Evolutionary conservation across 1,140 invertebrate species (phyloP), one percentile per base, ranked within the genome.

Genomic region (Scaptomyza graminum): DNA sequence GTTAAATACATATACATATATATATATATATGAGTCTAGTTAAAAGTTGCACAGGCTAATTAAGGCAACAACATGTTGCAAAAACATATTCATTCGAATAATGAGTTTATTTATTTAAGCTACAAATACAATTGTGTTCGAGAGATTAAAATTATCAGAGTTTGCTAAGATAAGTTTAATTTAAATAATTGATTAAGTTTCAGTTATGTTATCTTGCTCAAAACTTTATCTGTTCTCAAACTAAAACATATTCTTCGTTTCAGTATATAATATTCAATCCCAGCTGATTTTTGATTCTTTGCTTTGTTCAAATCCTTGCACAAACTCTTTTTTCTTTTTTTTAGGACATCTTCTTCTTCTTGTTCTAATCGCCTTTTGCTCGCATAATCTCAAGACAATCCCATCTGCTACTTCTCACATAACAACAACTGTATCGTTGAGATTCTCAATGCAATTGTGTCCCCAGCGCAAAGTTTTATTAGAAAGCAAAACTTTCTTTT

Each of bases 401-500:
- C 51, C 74, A 76, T 46, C 74, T 76, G 74, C 25, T 49, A 51
- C 31, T 52, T 57, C 70, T 62, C 70, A 62, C 63, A 72, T 46
- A 49, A 31, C 68, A 34, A 34, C 31, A 71, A 73, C 46, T 76
- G 70, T 68, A 74, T 75, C 80, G 73, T 67, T 59, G 69, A 72
- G 56, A 65, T 72, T 69, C 81, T 81, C 75, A 64, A 60, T 16
- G 37, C 82, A 80, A 87, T 81, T 77, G 69, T 51, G 8, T 34
- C 28, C 31, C 51, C 63, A 51, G n/a, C 51, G n/a, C 55, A 78
- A 83, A 88, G 49, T 88, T 88, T 87, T 50, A 88, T 88, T 83
- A 65, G 79, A 84, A 79, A 82, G 82, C 69, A 82, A 87, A 85
- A 81, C 80, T 84, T 84, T 84, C 77, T 70, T 84, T 68, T 60